A percentile compares a stretch with the other conserved stretches of the same genome.
phyloP scores from a whole-genome alignment of 2,797 vertebrate genomes.

The Nasua narica region DNA sequence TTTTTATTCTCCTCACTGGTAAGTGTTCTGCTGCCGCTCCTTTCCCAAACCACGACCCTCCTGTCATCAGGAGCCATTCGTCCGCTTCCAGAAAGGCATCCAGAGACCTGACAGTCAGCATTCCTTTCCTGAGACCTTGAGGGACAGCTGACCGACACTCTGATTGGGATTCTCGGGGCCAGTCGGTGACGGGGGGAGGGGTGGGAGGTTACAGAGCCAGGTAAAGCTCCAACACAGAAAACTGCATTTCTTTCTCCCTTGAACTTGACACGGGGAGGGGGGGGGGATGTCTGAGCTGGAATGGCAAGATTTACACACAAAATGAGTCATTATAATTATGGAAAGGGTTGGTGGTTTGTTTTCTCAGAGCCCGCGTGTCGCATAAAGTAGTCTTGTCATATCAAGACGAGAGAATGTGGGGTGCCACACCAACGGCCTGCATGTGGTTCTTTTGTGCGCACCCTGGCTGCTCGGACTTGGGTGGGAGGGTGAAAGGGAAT shows the following conservation, averaged over 20 bases:
- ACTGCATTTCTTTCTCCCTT: background rate
- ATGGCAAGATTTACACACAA: background rate
- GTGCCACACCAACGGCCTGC: too few relatives aligned
- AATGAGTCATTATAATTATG: background rate
- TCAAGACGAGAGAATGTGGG: background rate
- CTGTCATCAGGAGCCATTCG: constrained; percentile 7
- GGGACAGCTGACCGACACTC: constrained; percentile 55
- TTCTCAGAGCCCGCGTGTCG: background rate
- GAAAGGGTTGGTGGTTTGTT: background rate
- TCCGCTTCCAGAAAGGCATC: constrained; percentile 49
- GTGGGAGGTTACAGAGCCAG: background rate
- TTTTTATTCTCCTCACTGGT: constrained; percentile 52
- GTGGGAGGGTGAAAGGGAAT: background rate
- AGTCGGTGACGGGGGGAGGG: background rate
- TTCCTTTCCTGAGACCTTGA: constrained; percentile 52
- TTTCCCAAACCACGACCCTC: constrained; percentile 53
- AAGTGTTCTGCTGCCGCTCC: constrained; percentile 41
- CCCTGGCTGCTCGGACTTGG: background rate
- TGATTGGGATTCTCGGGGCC: constrained; percentile 8
- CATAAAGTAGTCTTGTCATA: background rate
- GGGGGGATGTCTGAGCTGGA: background rate
- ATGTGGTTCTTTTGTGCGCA: background rate
- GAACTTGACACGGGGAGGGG: background rate
- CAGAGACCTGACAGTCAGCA: constrained; percentile 55
- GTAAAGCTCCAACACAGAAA: background rate